These are phyloP conservation scores for Drosophila borborema DNA, from an alignment of 2,888 invertebrate species.

Conservation along the genomic window DNA sequence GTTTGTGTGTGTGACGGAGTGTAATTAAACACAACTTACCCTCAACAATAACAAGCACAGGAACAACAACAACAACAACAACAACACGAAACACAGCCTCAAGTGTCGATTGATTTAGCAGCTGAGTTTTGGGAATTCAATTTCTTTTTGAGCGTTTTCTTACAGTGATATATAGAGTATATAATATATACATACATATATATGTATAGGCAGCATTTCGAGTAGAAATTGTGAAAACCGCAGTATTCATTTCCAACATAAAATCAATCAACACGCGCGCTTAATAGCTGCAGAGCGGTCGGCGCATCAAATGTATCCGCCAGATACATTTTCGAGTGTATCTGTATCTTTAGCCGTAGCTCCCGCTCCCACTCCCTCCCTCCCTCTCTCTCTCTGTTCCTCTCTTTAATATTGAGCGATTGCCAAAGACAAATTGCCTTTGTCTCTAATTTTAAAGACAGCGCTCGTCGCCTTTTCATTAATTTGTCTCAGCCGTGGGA, in stretches of 20 bases:
- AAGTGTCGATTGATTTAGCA: slow-evolving; percentile 76
- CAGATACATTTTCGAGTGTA: slow-evolving; percentile 67
- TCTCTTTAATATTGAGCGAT: slow-evolving; percentile 49
- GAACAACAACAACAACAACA: slow-evolving; percentile 14
- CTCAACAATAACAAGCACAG: slow-evolving; percentile 20
- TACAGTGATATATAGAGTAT: neutral
- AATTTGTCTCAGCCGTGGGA: slow-evolving; percentile 77
- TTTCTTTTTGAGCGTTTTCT: slow-evolving; percentile 14
- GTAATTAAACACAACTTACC: slow-evolving; percentile 65
- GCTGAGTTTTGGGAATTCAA: slow-evolving; percentile 28
- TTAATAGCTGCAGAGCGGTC: slow-evolving; percentile 62
- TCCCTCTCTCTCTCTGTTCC: neutral
- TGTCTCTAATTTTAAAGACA: slow-evolving; percentile 75
- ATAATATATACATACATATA: neutral
- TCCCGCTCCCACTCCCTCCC: neutral
- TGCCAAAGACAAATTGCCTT: slow-evolving; percentile 78
- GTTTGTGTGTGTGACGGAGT: slow-evolving; percentile 24
- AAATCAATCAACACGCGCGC: slow-evolving; percentile 76
- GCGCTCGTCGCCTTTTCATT: slow-evolving; percentile 48
- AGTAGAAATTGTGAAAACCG: slow-evolving; percentile 42
- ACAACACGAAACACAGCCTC: slow-evolving; percentile 35
- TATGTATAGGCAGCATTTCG: neutral
- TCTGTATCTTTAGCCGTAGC: slow-evolving; percentile 5
- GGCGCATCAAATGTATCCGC: slow-evolving; percentile 71
- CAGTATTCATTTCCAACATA: slow-evolving; percentile 58